Base-by-base conservation (phyloP, 2,113 vertebrate genomes). In the Alces alces region DNA sequence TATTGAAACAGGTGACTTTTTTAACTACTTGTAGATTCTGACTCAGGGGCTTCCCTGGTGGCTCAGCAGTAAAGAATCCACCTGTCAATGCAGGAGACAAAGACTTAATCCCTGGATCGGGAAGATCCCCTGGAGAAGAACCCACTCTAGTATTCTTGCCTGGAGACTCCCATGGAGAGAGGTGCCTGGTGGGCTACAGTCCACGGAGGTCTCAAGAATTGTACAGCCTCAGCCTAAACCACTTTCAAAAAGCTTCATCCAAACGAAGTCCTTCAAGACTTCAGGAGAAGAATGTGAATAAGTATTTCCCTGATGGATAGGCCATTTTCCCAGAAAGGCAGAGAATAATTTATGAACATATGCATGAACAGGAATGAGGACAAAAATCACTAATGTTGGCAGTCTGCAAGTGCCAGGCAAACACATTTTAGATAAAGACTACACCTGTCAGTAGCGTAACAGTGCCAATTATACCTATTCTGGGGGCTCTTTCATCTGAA, bases 1-100 rank as follows among this genome's bases (percentile, higher is more conserved):
- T 80, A 57, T 30, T 6, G 50, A 61, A 96, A 92, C 94, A 88
- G 73, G 93, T 90, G 73, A 73, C 90, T 30, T 76, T 76, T 33
- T n/a, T 19, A n/a, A 73, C 15, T 55, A 94, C 92, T 57, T 88
- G 58, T 55, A 73, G 84, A 43, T 58, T 94, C 58, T 36, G 61
- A 95, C 87, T 66, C 87, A 21, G 39, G 70, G 12, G 39, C 39
- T 76, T 76, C 39, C 23, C 70, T 43, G 39, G 23, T 43, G 70
- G 12, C 70, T 76, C 70, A 76, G 70, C 21, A 14, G 70, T 76
- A 76, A 76, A 76, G 70, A 76, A 43, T 27, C 12, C 12, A 76
- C 70, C 39, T 43, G 70, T 23, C 70, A 76, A 7, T 76, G 70
- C 39, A 43, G 70, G 70, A 27, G 70, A 76, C 23, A 43, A 43